A percentile compares a stretch with the other conserved stretches of the same genome.
These are phyloP conservation scores for Redunca redunca DNA, from an alignment of 2,113 vertebrate genomes.

Conservation along the genomic window DNA sequence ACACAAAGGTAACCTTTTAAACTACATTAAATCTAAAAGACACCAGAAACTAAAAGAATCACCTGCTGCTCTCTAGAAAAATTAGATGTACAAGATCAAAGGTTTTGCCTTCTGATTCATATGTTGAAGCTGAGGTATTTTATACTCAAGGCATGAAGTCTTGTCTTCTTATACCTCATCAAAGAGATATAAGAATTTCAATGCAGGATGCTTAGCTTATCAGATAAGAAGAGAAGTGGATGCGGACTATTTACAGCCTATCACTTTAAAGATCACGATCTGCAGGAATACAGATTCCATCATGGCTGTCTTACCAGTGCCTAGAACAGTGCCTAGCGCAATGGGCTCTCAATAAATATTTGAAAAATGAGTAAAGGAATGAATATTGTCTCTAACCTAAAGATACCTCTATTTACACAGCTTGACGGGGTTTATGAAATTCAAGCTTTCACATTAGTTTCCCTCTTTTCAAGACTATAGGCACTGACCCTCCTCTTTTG, in stretches of 20 bases:
- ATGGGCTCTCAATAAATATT: fast-evolving
- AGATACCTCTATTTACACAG: neutral
- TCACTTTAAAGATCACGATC: neutral
- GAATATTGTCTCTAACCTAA: neutral
- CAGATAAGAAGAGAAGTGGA: neutral
- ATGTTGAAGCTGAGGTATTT: neutral
- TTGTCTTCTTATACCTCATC: neutral
- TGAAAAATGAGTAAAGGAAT: neutral
- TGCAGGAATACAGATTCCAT: neutral
- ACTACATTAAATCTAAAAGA: neutral
- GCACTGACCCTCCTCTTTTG: neutral
- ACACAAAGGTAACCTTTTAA: neutral
- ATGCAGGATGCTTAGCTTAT: neutral
- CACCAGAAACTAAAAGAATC: neutral
- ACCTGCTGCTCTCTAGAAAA: neutral
- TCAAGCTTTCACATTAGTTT: neutral
- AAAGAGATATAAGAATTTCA: neutral
- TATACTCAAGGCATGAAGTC: neutral
- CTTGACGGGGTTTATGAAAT: neutral
- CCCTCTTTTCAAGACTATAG: neutral
- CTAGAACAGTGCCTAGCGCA: neutral
- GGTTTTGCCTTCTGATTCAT: neutral
- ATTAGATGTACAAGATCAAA: neutral
- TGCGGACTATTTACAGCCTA: neutral
- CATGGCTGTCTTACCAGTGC: neutral